These are phyloP conservation scores for Ramphastos sulfuratus DNA, from an alignment of 2,113 vertebrate species.

Conservation along the genomic window DNA sequence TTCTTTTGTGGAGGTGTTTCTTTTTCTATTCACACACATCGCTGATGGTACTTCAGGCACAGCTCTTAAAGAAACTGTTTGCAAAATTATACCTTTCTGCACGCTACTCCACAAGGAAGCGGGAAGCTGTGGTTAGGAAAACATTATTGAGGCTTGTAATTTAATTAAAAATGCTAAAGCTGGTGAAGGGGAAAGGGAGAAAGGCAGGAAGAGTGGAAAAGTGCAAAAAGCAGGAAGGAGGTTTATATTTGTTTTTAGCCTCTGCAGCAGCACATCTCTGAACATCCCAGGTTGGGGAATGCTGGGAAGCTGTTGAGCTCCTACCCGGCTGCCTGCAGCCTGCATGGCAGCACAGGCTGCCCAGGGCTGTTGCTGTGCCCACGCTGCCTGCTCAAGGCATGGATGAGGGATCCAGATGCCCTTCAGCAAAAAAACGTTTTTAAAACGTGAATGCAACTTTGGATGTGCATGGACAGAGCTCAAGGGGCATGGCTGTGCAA, in stretches of 20 bases:
- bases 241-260: background rate
- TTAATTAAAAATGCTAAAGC: slow-evolving; percentile 64
- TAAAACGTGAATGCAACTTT: background rate
- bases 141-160: slow-evolving; percentile 70
- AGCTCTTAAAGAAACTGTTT: slow-evolving; percentile 89
- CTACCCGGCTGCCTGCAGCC: background rate
- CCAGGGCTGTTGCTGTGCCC: rapidly evolving
- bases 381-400: rapidly evolving
- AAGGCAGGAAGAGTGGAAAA: background rate
- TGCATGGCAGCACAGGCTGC: background rate
- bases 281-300: rapidly evolving
- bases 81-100: slow-evolving; percentile 89
- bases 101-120: slow-evolving; percentile 79
- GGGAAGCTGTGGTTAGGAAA: slow-evolving; percentile 58
- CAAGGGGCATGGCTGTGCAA: background rate
- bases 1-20: slow-evolving; percentile 91
- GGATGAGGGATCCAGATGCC: background rate
- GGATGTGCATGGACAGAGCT: background rate
- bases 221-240: background rate
- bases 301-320: background rate
- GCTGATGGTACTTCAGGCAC: slow-evolving; percentile 86
- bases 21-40: slow-evolving; percentile 84
- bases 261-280: background rate
- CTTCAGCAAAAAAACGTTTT: background rate
- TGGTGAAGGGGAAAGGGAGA: background rate